Evolutionary conservation across 2,888 invertebrate genomes (phyloP).

Genomic region (Furcula furcula): DNA sequence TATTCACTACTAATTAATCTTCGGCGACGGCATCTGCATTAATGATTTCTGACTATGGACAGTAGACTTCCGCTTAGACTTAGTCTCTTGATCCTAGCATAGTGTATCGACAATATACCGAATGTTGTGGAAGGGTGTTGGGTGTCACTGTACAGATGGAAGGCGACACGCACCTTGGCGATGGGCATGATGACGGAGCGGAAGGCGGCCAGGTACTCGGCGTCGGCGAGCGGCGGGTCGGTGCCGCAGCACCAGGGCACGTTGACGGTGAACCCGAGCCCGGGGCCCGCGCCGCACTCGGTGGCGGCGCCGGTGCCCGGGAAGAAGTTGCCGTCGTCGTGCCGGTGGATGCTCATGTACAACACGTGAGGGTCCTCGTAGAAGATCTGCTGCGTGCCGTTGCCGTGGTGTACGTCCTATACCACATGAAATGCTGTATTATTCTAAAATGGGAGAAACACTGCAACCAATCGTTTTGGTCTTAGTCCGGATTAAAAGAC

Average conservation of each 20-base stretch:
- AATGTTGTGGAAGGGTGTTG: too few species aligned
- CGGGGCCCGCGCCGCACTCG: constrained; percentile 95
- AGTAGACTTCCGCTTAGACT: too few species aligned
- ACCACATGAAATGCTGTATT: too few species aligned
- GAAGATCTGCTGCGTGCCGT: constrained; percentile 99
- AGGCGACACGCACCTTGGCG: constrained; percentile 82
- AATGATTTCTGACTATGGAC: too few species aligned
- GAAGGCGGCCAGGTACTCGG: constrained; percentile 98
- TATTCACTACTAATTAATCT: too few species aligned
- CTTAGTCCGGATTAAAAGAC: too few species aligned
- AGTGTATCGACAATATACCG: too few species aligned
- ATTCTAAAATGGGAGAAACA: too few species aligned
- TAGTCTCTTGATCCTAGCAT: too few species aligned
- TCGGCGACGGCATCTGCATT: too few species aligned
- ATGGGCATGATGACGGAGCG: constrained; percentile 97
- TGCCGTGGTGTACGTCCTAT: constrained; percentile 99
- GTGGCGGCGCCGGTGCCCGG: constrained; percentile 98
- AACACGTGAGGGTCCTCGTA: constrained; percentile 97
- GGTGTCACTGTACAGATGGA: too few species aligned
- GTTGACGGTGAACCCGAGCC: constrained; percentile 97
- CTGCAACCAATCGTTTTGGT: too few species aligned
- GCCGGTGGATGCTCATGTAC: constrained; percentile 98
- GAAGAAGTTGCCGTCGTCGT: constrained; percentile 99
- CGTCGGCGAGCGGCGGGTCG: constrained; percentile 96
- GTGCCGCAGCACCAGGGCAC: constrained; percentile 97